Percentiles rank a stretch among this genome's conserved stretches.
Evolutionary conservation across 2,113 vertebrate genomes (phyloP).

Genomic region (Stictonetta naevosa): DNA sequence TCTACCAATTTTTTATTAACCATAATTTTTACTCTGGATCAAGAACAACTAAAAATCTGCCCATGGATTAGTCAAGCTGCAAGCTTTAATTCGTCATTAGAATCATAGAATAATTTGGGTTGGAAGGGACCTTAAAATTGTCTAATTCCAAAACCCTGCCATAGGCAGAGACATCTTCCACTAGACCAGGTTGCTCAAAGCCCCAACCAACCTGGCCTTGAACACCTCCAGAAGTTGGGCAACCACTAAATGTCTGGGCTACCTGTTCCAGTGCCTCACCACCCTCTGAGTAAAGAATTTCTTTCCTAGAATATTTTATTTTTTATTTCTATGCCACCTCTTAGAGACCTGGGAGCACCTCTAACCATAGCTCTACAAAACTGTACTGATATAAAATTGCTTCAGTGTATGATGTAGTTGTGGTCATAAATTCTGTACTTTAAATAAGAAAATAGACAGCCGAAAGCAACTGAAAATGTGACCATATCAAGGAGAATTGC

Average conservation of each 20-base stretch:
- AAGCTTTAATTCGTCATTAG: neutral
- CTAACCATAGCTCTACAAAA: neutral
- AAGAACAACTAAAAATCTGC: neutral
- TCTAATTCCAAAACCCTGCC: no score
- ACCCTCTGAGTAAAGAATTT: no score
- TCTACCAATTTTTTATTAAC: neutral
- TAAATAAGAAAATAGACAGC: neutral
- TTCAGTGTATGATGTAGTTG: neutral
- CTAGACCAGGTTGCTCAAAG: no score
- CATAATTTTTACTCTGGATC: neutral
- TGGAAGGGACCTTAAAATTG: no score
- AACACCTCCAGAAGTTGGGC: no score
- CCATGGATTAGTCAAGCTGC: neutral
- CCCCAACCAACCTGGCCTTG: no score
- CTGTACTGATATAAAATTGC: neutral
- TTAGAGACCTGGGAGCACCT: neutral
- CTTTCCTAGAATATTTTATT: neutral
- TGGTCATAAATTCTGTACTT: neutral
- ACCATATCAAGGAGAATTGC: neutral
- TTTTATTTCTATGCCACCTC: neutral
- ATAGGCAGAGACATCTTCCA: no score
- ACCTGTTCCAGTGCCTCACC: no score
- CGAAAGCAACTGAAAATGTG: neutral
- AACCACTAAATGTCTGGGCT: no score
- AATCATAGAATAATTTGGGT: neutral